Evolutionary conservation across 64 coral and sea anemone genomes (phyloP), one percentile per base, ranked within the genome.

Genomic region (Pocillopora verrucosa): DNA sequence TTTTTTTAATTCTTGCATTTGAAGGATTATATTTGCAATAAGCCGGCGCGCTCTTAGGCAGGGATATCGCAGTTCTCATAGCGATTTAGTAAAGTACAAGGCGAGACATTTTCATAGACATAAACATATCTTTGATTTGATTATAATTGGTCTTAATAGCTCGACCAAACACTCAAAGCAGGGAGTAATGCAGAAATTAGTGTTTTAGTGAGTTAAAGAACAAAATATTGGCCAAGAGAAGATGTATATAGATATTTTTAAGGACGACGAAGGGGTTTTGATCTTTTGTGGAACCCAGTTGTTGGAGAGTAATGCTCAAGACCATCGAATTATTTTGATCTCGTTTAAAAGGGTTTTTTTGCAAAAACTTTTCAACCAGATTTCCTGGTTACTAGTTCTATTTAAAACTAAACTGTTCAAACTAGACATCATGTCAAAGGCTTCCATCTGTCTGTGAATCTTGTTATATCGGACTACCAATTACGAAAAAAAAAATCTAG

Each of bases 71-170:
- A 25, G 17, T 65, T 83, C 25, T 75, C 34, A 75, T 36, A 37
- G 36, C 59, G 26, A 67, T 85, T 72, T 5, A 41, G 64, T 57
- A n/a, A 57, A 57, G 63, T 72, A n/a, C 22, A 70, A 41, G 34
- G 11, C 65, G 2, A 24, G 61, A n/a, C 77, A 57, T 58, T 57
- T 24, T 58, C 26, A 12, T 10, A 60, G 51, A 17, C 25, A 34
- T 84, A 84, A 84, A 65, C 61, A 85, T 85, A 72, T 72, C 51
- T 65, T 67, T 85, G 65, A 85, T 85, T 70, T 65, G 35, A 26
- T 85, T 85, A 85, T 85, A 85, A 85, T 85, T 72, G 82, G 15
- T 68, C 37, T 16, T 85, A 85, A 85, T 85, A 65, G 37, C 82
- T 70, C 13, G 2, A 19, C 65, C 16, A 85, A 70, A 20, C 26